Evolutionary conservation across 2,797 vertebrate genomes (phyloP), one percentile per base, ranked within the genome.

Genomic region (Loriculus beryllinus): DNA sequence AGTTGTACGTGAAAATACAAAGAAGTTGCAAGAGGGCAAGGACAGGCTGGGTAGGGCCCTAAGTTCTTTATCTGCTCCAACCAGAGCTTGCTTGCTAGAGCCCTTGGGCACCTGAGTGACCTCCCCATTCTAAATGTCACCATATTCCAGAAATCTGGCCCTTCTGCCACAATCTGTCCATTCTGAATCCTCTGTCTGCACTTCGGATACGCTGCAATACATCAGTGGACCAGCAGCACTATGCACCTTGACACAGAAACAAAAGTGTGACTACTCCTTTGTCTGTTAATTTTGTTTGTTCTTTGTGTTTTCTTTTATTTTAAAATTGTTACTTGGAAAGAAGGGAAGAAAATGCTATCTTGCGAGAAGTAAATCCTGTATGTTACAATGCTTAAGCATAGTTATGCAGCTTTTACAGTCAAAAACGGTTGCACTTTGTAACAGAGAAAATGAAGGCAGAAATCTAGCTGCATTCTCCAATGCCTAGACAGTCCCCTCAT

Each of bases 1-100:
- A 54, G 51, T 26, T 21, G 22, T 11, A 48, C 14, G 14, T 0
- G 1, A 40, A 62, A 28, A 42, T 1, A 21, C n/a, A n/a, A 5
- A 22, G 65, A 10, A 22, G 8, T 60, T 59, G 8, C 5, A 62
- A 68, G 14, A 35, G 18, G 17, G 3, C 31, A 90, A 82, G 52
- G 13, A 67, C 22, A 43, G 22, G 16, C 37, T 29, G 10, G 1
- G 6, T 12, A 71, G 21, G 39, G 14, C 15, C 68, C 10, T 42
- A 60, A 65, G 9, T 54, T 57, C 21, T 69, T 67, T 60, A 25
- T 31, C 54, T 23, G 6, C 16, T 21, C 11, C 42, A 43, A 40
- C 4, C 21, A 64, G 54, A 69, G 13, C 7, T 35, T 62, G 4
- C 26, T 60, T 62, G 11, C 37, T 25, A 48, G 31, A 60, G 17